phyloP scores from a whole-genome alignment of 2,888 invertebrate genomes.

The Heliothis peltigera region DNA sequence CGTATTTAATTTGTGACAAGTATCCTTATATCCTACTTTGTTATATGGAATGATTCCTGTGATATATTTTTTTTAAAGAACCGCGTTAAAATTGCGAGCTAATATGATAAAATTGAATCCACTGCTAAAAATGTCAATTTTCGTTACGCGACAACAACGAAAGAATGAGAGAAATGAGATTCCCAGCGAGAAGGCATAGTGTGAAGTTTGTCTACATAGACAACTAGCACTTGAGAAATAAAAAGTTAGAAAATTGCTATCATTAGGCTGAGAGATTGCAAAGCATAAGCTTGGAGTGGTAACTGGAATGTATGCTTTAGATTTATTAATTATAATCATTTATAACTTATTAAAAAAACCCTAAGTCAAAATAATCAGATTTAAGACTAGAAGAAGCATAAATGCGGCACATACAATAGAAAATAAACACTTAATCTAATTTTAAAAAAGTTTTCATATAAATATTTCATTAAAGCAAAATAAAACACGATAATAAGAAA shows the following conservation, averaged over 20 bases:
- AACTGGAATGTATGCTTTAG: slow-evolving; percentile 39
- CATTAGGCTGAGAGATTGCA: background rate
- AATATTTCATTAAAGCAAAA: background rate
- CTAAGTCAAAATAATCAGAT: slow-evolving; percentile 16
- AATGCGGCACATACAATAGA: slow-evolving; percentile 18
- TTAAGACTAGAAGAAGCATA: slow-evolving; percentile 46
- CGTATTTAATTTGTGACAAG: slow-evolving; percentile 12
- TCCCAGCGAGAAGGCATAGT: background rate
- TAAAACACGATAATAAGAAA: background rate
- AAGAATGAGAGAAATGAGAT: no score
- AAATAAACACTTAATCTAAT: slow-evolving; percentile 12
- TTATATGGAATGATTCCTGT: no score
- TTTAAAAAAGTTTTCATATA: background rate
- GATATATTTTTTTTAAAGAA: no score
- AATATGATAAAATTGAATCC: no score
- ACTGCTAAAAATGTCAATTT: no score
- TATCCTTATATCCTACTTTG: background rate
- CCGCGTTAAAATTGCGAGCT: no score
- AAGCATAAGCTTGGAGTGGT: slow-evolving; percentile 20
- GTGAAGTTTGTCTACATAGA: background rate
- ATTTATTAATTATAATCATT: slow-evolving; percentile 2
- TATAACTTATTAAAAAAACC: background rate
- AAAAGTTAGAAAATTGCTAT: background rate
- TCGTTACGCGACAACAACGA: background rate
- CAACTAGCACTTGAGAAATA: slow-evolving; percentile 16